Evolutionary conservation across 2,797 vertebrate species (phyloP).

Genomic region (Synaphobranchus kaupii): DNA sequence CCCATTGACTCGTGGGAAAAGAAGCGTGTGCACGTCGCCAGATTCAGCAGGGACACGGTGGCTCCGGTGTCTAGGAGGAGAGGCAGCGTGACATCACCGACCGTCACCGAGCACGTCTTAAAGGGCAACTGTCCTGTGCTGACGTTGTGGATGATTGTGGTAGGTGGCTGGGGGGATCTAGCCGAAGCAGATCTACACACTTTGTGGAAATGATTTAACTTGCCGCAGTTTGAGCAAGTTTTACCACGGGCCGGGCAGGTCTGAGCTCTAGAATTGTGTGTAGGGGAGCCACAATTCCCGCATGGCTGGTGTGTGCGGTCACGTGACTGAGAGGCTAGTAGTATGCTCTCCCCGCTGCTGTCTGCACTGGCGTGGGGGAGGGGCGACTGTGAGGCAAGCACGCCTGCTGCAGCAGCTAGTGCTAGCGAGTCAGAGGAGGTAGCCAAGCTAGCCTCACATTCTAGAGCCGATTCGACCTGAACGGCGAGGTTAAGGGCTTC

Average conservation of each 20-base stretch:
- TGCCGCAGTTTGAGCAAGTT: too few relatives aligned
- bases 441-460: not conserved
- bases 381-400: not conserved
- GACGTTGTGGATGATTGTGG: not conserved
- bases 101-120: too few relatives aligned
- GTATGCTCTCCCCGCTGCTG: too few relatives aligned
- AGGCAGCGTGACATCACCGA: not conserved
- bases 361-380: too few relatives aligned
- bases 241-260: too few relatives aligned
- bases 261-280: too few relatives aligned
- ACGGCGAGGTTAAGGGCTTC: too few relatives aligned
- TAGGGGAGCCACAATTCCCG: too few relatives aligned
- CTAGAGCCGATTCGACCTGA: not conserved
- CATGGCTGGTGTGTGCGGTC: too few relatives aligned
- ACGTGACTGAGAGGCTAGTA: too few relatives aligned
- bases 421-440: too few relatives aligned
- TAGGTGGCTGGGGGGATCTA: not conserved
- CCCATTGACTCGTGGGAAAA: not conserved
- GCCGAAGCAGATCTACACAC: not conserved
- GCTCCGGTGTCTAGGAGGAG: not conserved
- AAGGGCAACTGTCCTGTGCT: not conserved
- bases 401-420: too few relatives aligned
- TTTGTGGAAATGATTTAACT: conserved; percentile 18
- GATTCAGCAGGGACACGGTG: conserved; percentile 1
- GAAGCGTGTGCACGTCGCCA: not conserved